phyloP scores from a whole-genome alignment of 53 echinoderm and acorn worm species.

The Crossaster papposus region DNA sequence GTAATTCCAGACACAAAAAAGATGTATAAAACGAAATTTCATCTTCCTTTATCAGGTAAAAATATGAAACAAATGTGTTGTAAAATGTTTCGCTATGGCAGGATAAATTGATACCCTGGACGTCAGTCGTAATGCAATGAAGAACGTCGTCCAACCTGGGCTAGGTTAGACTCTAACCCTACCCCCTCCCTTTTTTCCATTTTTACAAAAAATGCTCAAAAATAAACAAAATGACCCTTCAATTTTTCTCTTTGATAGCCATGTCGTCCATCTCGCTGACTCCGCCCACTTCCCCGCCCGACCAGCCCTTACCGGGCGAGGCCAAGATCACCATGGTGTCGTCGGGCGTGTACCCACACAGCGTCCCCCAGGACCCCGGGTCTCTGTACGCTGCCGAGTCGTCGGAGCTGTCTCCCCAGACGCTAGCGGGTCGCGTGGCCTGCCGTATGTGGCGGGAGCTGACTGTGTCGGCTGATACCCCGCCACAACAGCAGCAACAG shows the following conservation, averaged over 20 bases:
- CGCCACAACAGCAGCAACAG: too few relatives aligned
- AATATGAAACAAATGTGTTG: too few relatives aligned
- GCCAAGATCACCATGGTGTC: slow-evolving; percentile 70
- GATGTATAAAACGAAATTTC: too few relatives aligned
- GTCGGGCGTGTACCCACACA: slow-evolving; percentile 38
- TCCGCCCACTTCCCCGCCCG: slow-evolving; percentile 91
- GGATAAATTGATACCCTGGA: too few relatives aligned
- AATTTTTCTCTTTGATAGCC: slow-evolving; percentile 1
- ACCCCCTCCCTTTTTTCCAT: background rate
- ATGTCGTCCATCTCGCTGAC: slow-evolving; percentile 57
- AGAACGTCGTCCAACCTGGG: too few relatives aligned
- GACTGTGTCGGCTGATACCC: slow-evolving; percentile 48
- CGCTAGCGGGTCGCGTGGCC: slow-evolving; percentile 52
- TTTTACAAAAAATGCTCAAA: background rate
- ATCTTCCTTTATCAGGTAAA: too few relatives aligned
- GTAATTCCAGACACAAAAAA: too few relatives aligned
- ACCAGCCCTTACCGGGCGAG: slow-evolving; percentile 65
- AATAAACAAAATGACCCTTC: background rate
- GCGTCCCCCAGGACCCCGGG: slow-evolving; percentile 27
- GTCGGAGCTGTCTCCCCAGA: slow-evolving; percentile 50
- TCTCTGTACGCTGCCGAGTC: slow-evolving; percentile 28
- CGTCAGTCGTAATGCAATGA: too few relatives aligned
- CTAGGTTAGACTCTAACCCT: too few relatives aligned
- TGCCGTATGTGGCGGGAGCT: slow-evolving; percentile 56
- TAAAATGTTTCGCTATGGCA: too few relatives aligned